Percentiles rank a stretch among this genome's conserved stretches.
phyloP scores from a whole-genome alignment of 2,888 invertebrate species.

The Ametastegia equiseti region DNA sequence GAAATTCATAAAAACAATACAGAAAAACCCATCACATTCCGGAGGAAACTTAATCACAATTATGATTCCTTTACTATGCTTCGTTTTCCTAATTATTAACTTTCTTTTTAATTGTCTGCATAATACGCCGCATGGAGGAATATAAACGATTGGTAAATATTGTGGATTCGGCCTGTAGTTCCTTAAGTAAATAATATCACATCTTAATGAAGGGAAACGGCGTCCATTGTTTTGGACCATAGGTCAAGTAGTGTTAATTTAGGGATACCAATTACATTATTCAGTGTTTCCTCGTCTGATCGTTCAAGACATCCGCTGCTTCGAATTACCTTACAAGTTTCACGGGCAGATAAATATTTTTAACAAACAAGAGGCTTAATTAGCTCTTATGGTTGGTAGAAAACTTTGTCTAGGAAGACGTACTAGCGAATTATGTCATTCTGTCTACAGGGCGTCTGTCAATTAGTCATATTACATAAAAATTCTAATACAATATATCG shows the following conservation, averaged over 20 bases:
- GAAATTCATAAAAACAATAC: too few relatives aligned
- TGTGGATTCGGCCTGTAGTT: slow-evolving; percentile 11
- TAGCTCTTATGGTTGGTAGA: not conserved
- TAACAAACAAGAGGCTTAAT: not conserved
- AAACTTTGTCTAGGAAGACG: not conserved
- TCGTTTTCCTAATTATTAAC: not conserved
- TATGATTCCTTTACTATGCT: not conserved
- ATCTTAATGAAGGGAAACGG: slow-evolving; percentile 41
- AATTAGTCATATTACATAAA: too few relatives aligned
- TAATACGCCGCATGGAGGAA: not conserved
- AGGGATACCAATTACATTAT: slow-evolving; percentile 65
- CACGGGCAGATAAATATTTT: slow-evolving; percentile 23
- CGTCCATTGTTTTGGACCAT: slow-evolving; percentile 43
- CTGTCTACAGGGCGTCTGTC: not conserved
- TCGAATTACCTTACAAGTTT: slow-evolving; percentile 24
- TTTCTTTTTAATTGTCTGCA: not conserved
- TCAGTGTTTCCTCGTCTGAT: slow-evolving; percentile 65
- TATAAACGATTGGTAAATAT: slow-evolving; percentile 22
- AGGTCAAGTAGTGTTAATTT: slow-evolving; percentile 67
- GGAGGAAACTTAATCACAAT: too few relatives aligned
- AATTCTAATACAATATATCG: too few relatives aligned
- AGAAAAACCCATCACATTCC: too few relatives aligned
- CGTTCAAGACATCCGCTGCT: slow-evolving; percentile 49
- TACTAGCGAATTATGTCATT: not conserved
- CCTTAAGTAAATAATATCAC: slow-evolving; percentile 42